Base-by-base conservation (phyloP, 2,888 invertebrate genomes). In the Pseudanteris insignis region DNA sequence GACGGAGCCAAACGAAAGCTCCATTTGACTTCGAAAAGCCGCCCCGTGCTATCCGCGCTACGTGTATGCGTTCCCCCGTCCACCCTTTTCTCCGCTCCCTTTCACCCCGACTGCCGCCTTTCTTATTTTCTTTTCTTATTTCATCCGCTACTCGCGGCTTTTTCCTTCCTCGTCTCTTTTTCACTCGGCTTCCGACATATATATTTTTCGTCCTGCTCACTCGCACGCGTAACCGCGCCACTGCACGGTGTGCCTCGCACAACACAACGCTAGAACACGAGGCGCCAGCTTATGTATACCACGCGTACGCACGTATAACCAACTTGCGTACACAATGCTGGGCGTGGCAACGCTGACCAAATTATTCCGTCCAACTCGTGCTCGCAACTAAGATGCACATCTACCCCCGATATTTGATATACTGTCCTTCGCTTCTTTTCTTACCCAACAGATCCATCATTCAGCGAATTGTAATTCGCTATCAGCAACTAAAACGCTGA, bases 311-410 rank as follows among this genome's bases (percentile, higher is more conserved):
- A 64, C 57, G 50, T 54, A 54, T 58, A 59, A 59, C 53, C 63
- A n/a, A 61, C 63, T 65, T 70, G 67, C 68, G 66, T 69, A 70
- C 61, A 72, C 70, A 72, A 73, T 72, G 65, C 74, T 69, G 74
- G 75, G 74, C 71, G 75, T 75, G 76, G 73, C 71, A 47, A 48
- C 37, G 50, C 50, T 46, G 29, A 50, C 40, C 53, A 46, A 68
- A 68, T 64, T 61, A 66, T 67, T 64, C 40, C 58, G 50, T 14
- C 36, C 46, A 50, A 54, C 44, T 57, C 48, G 37, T 63, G 48
- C 57, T 44, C 50, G 59, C 59, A 58, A 60, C 65, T 57, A 64
- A 57, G 57, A 48, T 18, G 48, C 48, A 37, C 4, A 48, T 30
- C 33, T 46, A 48, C 62, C 58, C 48, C n/a, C n/a, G n/a, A n/a